These are phyloP conservation scores for Octodon degus DNA, from an alignment of 2,113 vertebrate species.

Conservation along the genomic window DNA sequence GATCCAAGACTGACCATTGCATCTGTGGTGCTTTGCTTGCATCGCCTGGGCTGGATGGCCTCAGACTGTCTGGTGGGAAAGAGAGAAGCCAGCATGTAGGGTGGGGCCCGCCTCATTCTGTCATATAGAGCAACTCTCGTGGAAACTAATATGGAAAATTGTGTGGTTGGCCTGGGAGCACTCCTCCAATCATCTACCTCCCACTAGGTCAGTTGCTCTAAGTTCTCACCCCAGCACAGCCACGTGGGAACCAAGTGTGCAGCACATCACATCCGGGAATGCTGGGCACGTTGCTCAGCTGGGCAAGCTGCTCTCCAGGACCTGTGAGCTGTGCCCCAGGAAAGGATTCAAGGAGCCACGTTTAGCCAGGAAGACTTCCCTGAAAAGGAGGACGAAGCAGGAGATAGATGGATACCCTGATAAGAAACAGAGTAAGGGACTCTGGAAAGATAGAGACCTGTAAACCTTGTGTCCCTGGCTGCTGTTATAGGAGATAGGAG, in stretches of 20 bases:
- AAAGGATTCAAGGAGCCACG: background rate
- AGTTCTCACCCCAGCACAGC: background rate
- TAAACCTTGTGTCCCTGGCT: background rate
- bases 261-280: background rate
- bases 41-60: background rate
- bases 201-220: background rate
- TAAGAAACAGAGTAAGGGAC: too few species aligned
- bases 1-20: background rate
- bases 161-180: background rate
- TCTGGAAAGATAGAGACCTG: background rate
- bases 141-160: too few species aligned
- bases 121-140: background rate
- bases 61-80: background rate
- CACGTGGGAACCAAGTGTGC: background rate
- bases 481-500: background rate
- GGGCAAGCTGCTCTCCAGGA: background rate
- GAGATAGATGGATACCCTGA: background rate
- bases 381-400: background rate
- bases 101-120: background rate
- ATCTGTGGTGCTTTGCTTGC: background rate
- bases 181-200: background rate
- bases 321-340: background rate
- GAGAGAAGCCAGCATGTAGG: background rate
- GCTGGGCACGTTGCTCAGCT: background rate
- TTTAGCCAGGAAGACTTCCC: background rate